phyloP scores from a whole-genome alignment of 2,888 invertebrate genomes.

The Leucophora obtusa region DNA sequence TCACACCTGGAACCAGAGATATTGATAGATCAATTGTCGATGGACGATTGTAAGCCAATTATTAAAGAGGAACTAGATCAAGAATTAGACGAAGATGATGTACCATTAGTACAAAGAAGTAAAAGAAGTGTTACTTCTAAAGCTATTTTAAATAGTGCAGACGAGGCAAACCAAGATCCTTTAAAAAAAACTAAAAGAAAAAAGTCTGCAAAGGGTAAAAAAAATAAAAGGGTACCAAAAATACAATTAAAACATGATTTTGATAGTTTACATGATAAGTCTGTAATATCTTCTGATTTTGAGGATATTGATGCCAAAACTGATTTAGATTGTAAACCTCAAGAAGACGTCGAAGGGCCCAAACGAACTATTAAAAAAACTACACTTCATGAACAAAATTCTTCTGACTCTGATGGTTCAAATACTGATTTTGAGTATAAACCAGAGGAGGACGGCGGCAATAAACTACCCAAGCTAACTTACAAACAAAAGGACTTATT shows the following conservation, averaged over 20 bases:
- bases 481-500: background rate
- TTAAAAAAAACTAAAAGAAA: conserved; percentile 8
- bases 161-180: background rate
- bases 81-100: background rate
- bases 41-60: background rate
- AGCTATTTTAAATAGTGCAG: background rate
- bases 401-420: background rate
- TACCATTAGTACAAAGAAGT: background rate
- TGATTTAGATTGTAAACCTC: background rate
- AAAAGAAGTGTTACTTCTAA: background rate
- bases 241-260: no score
- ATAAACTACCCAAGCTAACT: background rate
- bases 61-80: background rate
- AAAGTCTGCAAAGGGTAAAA: background rate
- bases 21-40: background rate
- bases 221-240: background rate
- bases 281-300: background rate
- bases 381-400: background rate
- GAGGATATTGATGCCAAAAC: background rate
- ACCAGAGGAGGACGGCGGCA: background rate
- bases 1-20: conserved; percentile 16
- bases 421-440: background rate
- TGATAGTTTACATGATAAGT: background rate
- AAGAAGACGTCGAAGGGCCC: background rate
- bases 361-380: background rate